Percentiles rank a stretch among this genome's conserved stretches.
Conservation (phyloP, 2,888 invertebrate genomes). For the Drosophila lacicola region DNA sequence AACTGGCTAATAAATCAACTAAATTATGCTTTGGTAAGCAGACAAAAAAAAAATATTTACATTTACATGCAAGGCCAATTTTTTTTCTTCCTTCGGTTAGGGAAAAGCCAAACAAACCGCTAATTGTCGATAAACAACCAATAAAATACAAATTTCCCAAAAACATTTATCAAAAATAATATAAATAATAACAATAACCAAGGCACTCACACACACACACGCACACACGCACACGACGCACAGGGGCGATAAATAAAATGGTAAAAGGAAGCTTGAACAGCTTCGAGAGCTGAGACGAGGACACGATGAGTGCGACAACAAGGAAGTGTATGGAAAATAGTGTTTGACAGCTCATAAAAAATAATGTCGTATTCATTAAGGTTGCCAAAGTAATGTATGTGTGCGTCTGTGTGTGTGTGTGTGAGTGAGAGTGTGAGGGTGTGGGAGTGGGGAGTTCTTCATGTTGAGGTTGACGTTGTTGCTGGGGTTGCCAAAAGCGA, state of each 20-base stretch:
- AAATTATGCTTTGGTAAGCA: conserved; percentile 46
- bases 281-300: conserved; percentile 21
- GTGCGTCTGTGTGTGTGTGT: conserved; percentile 26
- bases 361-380: conserved; percentile 80
- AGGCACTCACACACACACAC: conserved; percentile 38
- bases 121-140: conserved; percentile 80
- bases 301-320: conserved; percentile 37
- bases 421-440: conserved; percentile 21
- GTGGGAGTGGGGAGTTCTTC: conserved; percentile 40
- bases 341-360: conserved; percentile 83
- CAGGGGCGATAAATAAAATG: conserved; percentile 70
- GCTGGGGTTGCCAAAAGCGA: conserved; percentile 71
- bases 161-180: conserved; percentile 78
- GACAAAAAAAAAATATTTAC: conserved; percentile 46
- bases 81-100: neutral
- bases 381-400: conserved; percentile 59
- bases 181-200: conserved; percentile 76
- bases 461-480: conserved; percentile 31
- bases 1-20: conserved; percentile 54
- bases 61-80: conserved; percentile 42
- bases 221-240: conserved; percentile 15
- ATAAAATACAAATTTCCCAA: conserved; percentile 79
- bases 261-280: conserved; percentile 69
- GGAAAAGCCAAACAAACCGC: conserved; percentile 71
- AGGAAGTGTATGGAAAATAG: conserved; percentile 79